Evolutionary conservation across 2,888 invertebrate genomes (phyloP), one percentile per base, ranked within the genome.

Genomic region (Bombyx huttoni): DNA sequence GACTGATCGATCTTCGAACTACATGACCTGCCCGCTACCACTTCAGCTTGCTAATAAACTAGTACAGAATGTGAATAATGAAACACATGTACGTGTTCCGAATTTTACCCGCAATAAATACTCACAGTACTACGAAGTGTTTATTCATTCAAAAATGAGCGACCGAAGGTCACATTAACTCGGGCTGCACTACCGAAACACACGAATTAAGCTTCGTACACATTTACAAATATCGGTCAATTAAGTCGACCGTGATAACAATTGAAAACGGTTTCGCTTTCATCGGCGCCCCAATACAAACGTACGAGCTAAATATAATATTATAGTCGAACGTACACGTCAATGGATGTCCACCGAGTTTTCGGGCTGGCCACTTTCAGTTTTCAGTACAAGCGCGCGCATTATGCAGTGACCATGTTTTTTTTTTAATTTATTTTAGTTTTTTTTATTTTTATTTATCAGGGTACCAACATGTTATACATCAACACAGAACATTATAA

Each of bases 201-300:
- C 65, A 60, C 66, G 65, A 71, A 78, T 76, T 76, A 75, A 68
- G 70, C 61, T 70, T 59, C 60, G 56, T 58, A 59, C 63, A 63
- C 75, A 74, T 82, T 83, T 81, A 83, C 86, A 81, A 83, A 86
- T 86, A 82, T 84, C 84, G 83, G 83, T 78, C 85, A 84, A 85
- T 85, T 85, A 83, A 81, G 69, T 59, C 68, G 73, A 65, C 72
- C 70, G 78, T 73, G 82, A 83, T 83, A 84, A 84, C 85, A 84
- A 84, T 84, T 79, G 83, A 73, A 80, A 81, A 73, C 75, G 78
- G 77, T 84, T 84, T 85, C 84, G 64, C 85, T 88, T 84, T 86
- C 85, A 68, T 56, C 65, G 74, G 65, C 68, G 69, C 72, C 63
- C 67, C 74, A 67, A 67, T 68, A 74, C 75, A 67, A 69, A 67